A percentile compares a stretch with the other conserved stretches of the same genome.
phyloP scores from a whole-genome alignment of 2,797 vertebrate species.

The Chloroceryle inda region DNA sequence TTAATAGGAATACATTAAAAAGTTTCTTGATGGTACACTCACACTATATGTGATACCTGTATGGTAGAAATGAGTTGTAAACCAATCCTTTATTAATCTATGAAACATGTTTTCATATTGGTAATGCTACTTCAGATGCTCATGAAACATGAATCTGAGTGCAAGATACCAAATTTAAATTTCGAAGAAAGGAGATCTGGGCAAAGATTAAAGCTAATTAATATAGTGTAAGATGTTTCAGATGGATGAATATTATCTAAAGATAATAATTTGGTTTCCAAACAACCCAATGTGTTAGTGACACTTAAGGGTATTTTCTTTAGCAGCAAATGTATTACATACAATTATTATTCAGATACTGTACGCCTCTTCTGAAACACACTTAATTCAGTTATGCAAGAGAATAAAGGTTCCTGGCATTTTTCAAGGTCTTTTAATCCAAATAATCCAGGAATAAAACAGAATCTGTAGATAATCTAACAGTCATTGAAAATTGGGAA shows the following conservation, averaged over 20 bases:
- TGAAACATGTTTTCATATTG: neutral
- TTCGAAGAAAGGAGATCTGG: neutral
- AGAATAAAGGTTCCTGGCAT: neutral
- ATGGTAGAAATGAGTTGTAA: slow-evolving; percentile 8
- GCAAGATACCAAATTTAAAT: slow-evolving; percentile 14
- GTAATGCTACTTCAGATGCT: neutral
- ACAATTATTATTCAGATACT: neutral
- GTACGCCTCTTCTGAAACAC: neutral
- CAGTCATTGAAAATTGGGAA: neutral
- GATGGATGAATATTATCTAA: neutral
- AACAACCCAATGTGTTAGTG: neutral
- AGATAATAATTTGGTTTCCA: neutral
- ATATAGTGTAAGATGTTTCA: neutral
- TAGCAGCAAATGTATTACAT: neutral
- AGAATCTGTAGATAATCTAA: neutral
- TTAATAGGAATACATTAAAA: slow-evolving; percentile 46
- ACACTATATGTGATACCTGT: neutral
- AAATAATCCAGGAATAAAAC: neutral
- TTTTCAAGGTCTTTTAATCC: neutral
- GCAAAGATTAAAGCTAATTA: slow-evolving; percentile 35
- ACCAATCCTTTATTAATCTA: neutral
- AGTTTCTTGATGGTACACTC: slow-evolving; percentile 37
- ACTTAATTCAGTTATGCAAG: neutral
- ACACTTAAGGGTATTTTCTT: neutral
- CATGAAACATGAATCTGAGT: neutral